These are phyloP conservation scores for Spisula solida DNA, from an alignment of 2,888 invertebrate species.

Conservation along the genomic window DNA sequence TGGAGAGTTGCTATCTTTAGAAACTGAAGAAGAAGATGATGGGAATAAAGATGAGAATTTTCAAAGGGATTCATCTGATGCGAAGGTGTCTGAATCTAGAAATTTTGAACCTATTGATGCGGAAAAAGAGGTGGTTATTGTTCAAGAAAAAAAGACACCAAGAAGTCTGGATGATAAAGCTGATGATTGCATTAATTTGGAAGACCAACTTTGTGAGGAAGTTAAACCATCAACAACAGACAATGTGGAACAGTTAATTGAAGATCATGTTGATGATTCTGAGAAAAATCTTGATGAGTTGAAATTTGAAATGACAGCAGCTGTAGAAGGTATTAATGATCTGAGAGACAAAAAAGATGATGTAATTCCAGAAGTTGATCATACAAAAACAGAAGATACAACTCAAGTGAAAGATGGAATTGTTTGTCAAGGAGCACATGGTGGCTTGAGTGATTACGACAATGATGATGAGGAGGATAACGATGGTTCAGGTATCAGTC, in stretches of 20 bases:
- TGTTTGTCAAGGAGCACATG: neutral
- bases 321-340: neutral
- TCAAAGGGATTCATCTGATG: neutral
- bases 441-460: neutral
- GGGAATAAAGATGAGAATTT: neutral
- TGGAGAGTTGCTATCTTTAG: neutral
- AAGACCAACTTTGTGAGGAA: neutral
- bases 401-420: neutral
- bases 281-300: neutral
- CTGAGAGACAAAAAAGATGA: neutral
- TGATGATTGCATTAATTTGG: neutral
- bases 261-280: constrained; percentile 19
- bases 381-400: neutral
- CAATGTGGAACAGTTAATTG: neutral
- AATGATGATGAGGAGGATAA: constrained; percentile 19
- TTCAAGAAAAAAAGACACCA: neutral
- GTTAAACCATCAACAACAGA: neutral
- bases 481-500: neutral
- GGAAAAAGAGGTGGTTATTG: neutral
- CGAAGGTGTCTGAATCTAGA: neutral
- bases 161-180: neutral
- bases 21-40: neutral
- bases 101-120: neutral
- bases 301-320: neutral
- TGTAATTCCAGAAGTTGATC: neutral